A percentile compares a stretch with the other conserved stretches of the same genome.
Conservation (phyloP, 1,140 invertebrate genomes). For the Linepithema humile region DNA sequence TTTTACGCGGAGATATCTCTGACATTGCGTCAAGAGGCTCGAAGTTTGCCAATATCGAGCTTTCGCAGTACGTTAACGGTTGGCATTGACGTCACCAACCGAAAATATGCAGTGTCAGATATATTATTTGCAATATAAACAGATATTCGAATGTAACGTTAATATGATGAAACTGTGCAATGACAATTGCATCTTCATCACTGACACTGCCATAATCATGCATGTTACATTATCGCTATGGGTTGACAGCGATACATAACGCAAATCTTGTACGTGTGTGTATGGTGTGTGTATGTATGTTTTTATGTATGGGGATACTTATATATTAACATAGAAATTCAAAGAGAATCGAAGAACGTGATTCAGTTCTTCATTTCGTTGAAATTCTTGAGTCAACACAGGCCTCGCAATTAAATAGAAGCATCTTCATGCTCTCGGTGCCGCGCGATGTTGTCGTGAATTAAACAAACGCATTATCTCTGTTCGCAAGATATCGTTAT, state of each 20-base stretch:
- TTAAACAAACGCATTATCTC: not conserved
- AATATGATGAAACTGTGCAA: not conserved
- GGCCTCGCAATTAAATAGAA: not conserved
- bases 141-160: not conserved
- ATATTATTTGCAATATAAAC: not conserved
- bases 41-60: not conserved
- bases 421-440: not conserved
- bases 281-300: not conserved
- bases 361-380: conserved; percentile 8
- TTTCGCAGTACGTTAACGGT: not conserved
- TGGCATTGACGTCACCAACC: not conserved
- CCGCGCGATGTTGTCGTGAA: not conserved
- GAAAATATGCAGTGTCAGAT: conserved; percentile 6
- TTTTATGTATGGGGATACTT: not conserved
- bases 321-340: conserved; percentile 9
- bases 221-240: not conserved
- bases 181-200: not conserved
- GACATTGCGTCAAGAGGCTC: not conserved
- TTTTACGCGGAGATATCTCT: not conserved
- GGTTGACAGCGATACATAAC: not conserved
- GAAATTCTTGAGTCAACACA: not conserved
- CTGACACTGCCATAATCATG: not conserved
- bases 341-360: not conserved
- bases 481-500: not conserved
- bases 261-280: too few relatives aligned